Base-by-base conservation (phyloP, 2,113 vertebrate genomes). In the Marmota monax region DNA sequence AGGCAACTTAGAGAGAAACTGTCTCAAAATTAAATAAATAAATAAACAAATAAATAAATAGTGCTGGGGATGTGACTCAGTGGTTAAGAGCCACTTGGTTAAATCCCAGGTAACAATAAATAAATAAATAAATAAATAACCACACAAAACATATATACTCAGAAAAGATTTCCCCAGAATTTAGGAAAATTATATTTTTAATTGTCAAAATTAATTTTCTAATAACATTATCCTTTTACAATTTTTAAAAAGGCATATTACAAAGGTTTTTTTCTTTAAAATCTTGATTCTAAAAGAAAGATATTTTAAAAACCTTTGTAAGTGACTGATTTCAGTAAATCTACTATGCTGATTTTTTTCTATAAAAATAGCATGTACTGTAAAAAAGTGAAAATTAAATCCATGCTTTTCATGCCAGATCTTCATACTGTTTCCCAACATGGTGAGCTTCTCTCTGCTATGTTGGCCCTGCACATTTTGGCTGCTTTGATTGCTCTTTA, bases 341-440 rank as follows among this genome's bases (percentile, higher is more conserved):
- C n/a, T 78, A n/a, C 37, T 72, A 32, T 92, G 16, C 18, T 85
- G 14, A 32, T 76, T 85, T 83, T 88, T 89, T 90, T 51, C 16
- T 92, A 29, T 56, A 90, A 90, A 94, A 90, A 65, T 1, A 34
- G 11, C 32, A 88, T 88, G 56, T 89, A 63, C 70, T 63, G 63
- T 53, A 84, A 91, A 95, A 29, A 53, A 93, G 34, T 84, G 14
- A 79, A 96, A 95, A 74, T 88, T 88, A 80, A 74, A 76, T 78
- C 25, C 93, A 18, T 76, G 37, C 42, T 80, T 84, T 92, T n/a
- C 17, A 80, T 76, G 48, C 3, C 51, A 85, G 17, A 89, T 85
- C 23, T 77, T 80, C 23, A 51, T 13, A 91, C 13, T 84, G 34
- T 80, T 79, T 91, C 18, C 63, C 18, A 87, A 29, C 11, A 42